These are phyloP conservation scores for Drosophila austrosaltans DNA, from an alignment of 2,888 invertebrate species.

Conservation along the genomic window DNA sequence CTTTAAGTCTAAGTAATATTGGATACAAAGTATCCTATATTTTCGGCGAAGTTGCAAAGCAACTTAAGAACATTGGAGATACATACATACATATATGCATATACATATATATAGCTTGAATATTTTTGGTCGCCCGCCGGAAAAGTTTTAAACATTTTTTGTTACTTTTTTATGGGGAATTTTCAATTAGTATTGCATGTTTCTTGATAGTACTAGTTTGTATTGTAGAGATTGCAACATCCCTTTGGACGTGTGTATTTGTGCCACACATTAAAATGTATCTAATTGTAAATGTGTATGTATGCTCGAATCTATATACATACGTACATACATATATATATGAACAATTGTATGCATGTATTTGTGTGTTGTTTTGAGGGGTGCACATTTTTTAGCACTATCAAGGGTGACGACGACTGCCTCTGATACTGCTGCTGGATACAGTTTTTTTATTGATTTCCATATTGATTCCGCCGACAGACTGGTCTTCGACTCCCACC, in stretches of 20 bases:
- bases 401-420: constrained; percentile 37
- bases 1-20: too few species aligned
- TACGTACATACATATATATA: not conserved
- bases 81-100: too few species aligned
- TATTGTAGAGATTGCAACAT: not conserved
- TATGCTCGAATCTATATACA: not conserved
- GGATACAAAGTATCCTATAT: too few species aligned
- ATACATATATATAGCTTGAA: too few species aligned
- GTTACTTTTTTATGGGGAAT: not conserved
- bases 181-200: not conserved
- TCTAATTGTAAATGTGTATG: constrained; percentile 6
- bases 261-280: not conserved
- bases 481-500: constrained; percentile 36
- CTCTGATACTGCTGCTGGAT: constrained; percentile 32
- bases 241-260: not conserved
- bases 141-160: not conserved
- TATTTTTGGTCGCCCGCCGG: too few species aligned
- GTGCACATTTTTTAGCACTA: constrained; percentile 37
- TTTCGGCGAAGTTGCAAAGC: too few species aligned
- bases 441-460: constrained; percentile 75
- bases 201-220: not conserved
- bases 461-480: constrained; percentile 69
- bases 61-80: too few species aligned
- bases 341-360: not conserved
- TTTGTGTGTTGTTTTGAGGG: constrained; percentile 20